Evolutionary conservation across 2,113 vertebrate genomes (phyloP).

Genomic region (Rattus norvegicus): GRCr8 NC_086023.1:55437001-55437500

Average conservation of each 20-base stretch:
- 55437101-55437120: neutral
- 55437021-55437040: constrained; percentile 18
- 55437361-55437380: neutral
- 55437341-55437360: neutral
- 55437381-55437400: neutral
- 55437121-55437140: neutral
- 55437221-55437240: neutral
- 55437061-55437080: neutral
- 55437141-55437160: neutral
- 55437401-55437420: neutral
- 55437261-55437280: constrained; percentile 11
- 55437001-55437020: neutral
- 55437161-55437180: neutral
- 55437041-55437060: neutral
- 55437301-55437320: neutral
- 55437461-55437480: neutral
- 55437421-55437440: neutral
- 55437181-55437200: neutral
- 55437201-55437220: neutral
- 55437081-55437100: neutral
- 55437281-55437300: too few species aligned
- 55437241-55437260: too few species aligned
- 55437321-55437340: neutral
- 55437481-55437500: constrained; percentile 47
- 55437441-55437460: constrained; percentile 50